Base-by-base conservation (phyloP, 92 coral and sea anemone species). In the Diadumene lineata region DNA sequence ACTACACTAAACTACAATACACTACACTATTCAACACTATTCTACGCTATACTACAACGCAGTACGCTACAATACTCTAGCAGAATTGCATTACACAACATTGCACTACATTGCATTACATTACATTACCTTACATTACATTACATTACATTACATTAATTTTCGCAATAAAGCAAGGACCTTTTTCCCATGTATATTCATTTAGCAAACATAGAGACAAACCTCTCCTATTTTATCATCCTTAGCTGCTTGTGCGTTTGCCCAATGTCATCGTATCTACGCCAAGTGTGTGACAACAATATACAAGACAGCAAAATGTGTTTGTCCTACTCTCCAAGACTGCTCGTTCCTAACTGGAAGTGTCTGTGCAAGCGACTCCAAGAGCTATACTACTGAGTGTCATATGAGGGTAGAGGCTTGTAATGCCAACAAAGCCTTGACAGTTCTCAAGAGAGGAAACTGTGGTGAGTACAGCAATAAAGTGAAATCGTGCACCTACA, bases 401-500 rank as follows among this genome's bases (percentile, higher is more conserved):
- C 94, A 89, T 75, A 85, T 90, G 86, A 87, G 82, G 33, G 89
- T 77, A 15, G 79, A 76, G 26, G 82, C 96, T 23, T 96, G 99
- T 60, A 53, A 31, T 25, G 22, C 61, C 28, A 87, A 76, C 76
- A 69, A 68, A 60, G 79, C 75, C 7, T 72, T 96, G 2, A 63
- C 70, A 19, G 79, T 92, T 11, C 81, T 87, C 28, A 86, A 80
- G 69, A 72, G 82, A 38, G 99, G 99, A 70, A 68, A 34, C 24
- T 96, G 99, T 82, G 90, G 98, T 94, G 81, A 46, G 96, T 72
- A 30, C 48, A 38, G 13, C 48, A 4, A 4, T 38, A 13, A 6
- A 38, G 6, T 38, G 48, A 38, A 38, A 38, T 23, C 58, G 58
- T 53, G 10, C 18, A 53, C 19, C 58, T 23, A 15, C 19, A 15